Base-by-base conservation (phyloP, 30 jellyfish, hydroid and myxozoan species). In the Nemopilema nomurai region DNA sequence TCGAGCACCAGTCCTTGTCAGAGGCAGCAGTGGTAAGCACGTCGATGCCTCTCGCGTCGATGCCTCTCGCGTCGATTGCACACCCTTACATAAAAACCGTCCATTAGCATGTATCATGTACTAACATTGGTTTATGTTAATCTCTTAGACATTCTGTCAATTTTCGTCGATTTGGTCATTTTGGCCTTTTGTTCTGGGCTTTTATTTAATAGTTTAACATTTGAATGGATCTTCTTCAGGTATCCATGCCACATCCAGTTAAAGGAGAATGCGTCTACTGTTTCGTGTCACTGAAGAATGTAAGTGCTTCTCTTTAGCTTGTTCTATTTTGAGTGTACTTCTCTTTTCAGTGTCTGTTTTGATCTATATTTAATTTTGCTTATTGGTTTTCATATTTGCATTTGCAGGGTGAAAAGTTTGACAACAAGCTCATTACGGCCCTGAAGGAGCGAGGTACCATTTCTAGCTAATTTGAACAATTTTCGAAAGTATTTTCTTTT, bases 1-100 rank as follows among this genome's bases (percentile, higher is more conserved):
- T 93, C 69, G 98, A 93, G 71, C 93, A 93, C 53, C 88, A 94
- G 6, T 85, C 98, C 0, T 52, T 93, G 16, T 96, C 98, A 18
- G 98, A 93, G 71, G 96, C 98, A 1, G 98, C 98, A 18, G 98
- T 93, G 62, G 98, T 93, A 81, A 57, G 97, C 51, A 24, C 20
- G 33, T 69, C 18, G 29, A 6, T 51, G 19, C 16, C 16, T 19
- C 16, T 51, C 17, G 16, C 17, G 67, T 51, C 19, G 19, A 20
- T 51, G 67, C 16, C 67, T 51, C 16, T 51, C 67, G 19, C 19
- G 67, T 63, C 8, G 18, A 19, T 63, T n/a, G 29, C 3, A 63
- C 8, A 3, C 4, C 26, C 18, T 3, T 63, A 3, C n/a, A 3
- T 63, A 24, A 19, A 24, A 6, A 3, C 18, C 29, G 26, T 24